Evolutionary conservation across 2,888 invertebrate species (phyloP).

Genomic region (Tetragonula carbonaria): DNA sequence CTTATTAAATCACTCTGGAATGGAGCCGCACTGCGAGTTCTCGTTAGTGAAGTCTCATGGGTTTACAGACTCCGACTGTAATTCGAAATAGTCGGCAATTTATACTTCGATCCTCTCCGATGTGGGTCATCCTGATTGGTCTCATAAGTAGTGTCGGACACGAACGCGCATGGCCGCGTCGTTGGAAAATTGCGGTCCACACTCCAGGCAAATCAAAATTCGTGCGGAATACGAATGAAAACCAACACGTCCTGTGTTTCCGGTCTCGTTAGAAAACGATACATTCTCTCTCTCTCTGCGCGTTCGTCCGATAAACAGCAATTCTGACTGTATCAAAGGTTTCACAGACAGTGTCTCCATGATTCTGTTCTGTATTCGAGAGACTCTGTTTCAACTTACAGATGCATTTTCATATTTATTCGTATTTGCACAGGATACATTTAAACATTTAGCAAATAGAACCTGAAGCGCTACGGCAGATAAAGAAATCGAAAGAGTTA

Average conservation of each 20-base stretch:
- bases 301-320: background rate
- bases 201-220: conserved; percentile 28
- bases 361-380: background rate
- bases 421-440: no score
- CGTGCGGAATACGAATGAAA: conserved; percentile 38
- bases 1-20: conserved; percentile 27
- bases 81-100: conserved; percentile 51
- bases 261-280: conserved; percentile 34
- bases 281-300: background rate
- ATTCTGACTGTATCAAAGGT: background rate
- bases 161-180: conserved; percentile 15
- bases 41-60: conserved; percentile 33
- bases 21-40: conserved; percentile 10
- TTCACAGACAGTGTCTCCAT: background rate
- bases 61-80: conserved; percentile 18
- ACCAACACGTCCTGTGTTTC: background rate
- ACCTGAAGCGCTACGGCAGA: background rate
- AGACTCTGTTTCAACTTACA: background rate
- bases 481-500: background rate
- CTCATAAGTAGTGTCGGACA: conserved; percentile 36
- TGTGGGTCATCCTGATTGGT: conserved; percentile 49
- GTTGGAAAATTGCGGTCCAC: conserved; percentile 42
- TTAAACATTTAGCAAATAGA: background rate
- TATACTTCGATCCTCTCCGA: conserved; percentile 41
- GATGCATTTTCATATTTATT: background rate